Evolutionary conservation across 2,797 vertebrate species (phyloP), one percentile per base, ranked within the genome.

Genomic region (Poecilia wingei): DNA sequence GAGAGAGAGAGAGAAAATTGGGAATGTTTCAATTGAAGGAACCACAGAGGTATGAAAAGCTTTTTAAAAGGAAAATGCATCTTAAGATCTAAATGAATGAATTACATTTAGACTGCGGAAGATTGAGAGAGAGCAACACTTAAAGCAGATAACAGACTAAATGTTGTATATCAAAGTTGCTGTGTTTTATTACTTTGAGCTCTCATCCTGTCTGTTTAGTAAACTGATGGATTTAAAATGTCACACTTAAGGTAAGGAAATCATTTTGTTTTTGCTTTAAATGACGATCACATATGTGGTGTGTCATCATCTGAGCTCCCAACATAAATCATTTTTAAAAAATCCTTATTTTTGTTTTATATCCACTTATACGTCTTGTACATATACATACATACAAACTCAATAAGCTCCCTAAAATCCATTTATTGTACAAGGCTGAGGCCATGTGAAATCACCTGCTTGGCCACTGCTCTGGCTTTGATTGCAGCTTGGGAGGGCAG

Each of bases 401-500:
- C 51, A 53, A 25, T 9, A 25, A 53, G 51, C 22, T 25, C n/a
- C 16, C 36, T 8, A 47, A 49, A 46, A 28, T 49, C 18, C 4
- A 46, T 46, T 47, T 33, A 5, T 22, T 39, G 33, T 22, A 68
- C 0, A 41, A 25, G 6, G 36, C 8, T 39, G 28, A 41, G 20
- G 39, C 10, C 36, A 39, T 41, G 64, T 28, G 39, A 72, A 16
- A 25, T 31, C 64, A 72, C 28, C 77, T 41, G 53, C 39, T 70
- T 18, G 0, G 43, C 14, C 12, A 49, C 45, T 25, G 1, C 25
- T 31, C 0, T 43, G 46, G 28, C 41, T 76, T 28, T 9, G 22
- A 79, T 79, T 69, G 49, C 3, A 25, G 68, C 33, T 22, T 74
- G 61, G 70, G 69, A 43, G 77, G 77, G 79, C 45, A 74, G 74